Conservation (phyloP, 2,797 vertebrate species). For the Tauraco hartlaubi region DNA sequence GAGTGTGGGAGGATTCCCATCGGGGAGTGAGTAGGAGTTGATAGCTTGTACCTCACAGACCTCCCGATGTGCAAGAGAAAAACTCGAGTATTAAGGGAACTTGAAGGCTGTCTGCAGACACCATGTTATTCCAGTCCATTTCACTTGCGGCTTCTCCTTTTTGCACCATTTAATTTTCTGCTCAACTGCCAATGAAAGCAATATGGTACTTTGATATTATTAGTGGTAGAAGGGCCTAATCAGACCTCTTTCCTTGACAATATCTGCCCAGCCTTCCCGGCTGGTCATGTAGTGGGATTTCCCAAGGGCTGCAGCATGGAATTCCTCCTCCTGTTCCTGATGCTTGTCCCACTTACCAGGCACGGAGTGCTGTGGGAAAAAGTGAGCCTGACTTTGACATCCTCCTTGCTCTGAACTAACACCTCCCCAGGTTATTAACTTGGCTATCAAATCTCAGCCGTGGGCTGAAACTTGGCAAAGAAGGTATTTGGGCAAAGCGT, state of each 20-base stretch:
- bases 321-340: neutral
- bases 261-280: neutral
- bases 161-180: constrained; percentile 14
- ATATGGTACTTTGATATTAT: constrained; percentile 49
- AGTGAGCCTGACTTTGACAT: constrained; percentile 10
- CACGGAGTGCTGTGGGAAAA: neutral
- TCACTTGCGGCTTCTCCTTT: constrained; percentile 25
- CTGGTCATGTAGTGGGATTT: neutral
- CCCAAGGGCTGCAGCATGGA: neutral
- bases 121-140: constrained; percentile 36
- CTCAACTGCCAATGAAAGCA: constrained; percentile 31
- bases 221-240: constrained; percentile 31
- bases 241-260: constrained; percentile 4
- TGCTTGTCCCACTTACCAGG: neutral
- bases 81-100: neutral
- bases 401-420: neutral
- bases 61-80: neutral
- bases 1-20: neutral
- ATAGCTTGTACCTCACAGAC: constrained; percentile 15
- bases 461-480: constrained; percentile 64
- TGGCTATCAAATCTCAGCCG: constrained; percentile 21
- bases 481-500: neutral
- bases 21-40: neutral
- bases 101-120: constrained; percentile 4
- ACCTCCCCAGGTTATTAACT: constrained; percentile 11